Base-by-base conservation (phyloP, 1,140 invertebrate species). In the Choristoneura fumiferana region DNA sequence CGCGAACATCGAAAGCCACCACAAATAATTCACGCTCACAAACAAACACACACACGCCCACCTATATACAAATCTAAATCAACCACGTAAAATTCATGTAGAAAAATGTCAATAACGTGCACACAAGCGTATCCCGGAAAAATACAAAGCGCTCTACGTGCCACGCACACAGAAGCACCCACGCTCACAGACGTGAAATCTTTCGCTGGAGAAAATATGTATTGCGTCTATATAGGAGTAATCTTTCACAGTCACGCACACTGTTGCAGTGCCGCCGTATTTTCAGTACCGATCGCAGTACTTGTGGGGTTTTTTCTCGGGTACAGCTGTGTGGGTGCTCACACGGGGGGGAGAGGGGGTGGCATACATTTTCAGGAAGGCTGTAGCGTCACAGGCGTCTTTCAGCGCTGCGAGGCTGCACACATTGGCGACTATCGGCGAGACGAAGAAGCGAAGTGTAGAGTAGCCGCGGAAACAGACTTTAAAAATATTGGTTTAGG, bases 401-500 rank as follows among this genome's bases (percentile, higher is more conserved):
- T 87, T 87, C 84, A 86, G 78, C 73, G 79, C 77, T 72, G 70
- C n/a, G 68, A 77, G 76, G 79, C 65, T 73, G 79, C 84, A 84
- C 84, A 87, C 84, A 87, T 84, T 68, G 73, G 66, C 67, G 75
- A 77, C 72, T 81, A 87, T 87, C 77, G 84, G 83, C 74, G 84
- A 86, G 80, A 76, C 84, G 84, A 84, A 85, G 83, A 73, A 84
- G 81, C 76, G 78, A 82, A 85, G 79, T 82, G 75, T 77, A 84
- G 81, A 62, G 62, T 73, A 82, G 12, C 8, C 12, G 9, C 9
- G 38, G 10, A 39, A 36, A 55, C 6, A 3, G 17, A 8, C 3
- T 2, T 37, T 3, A 15, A 8, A 14, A 8, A 12, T 43, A 3
- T 3, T 43, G 39, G 13, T 8, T 4, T 15, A 14, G 9, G 14